Evolutionary conservation across 2,888 invertebrate species (phyloP).

Genomic region (Frankliniella intonsa): DNA sequence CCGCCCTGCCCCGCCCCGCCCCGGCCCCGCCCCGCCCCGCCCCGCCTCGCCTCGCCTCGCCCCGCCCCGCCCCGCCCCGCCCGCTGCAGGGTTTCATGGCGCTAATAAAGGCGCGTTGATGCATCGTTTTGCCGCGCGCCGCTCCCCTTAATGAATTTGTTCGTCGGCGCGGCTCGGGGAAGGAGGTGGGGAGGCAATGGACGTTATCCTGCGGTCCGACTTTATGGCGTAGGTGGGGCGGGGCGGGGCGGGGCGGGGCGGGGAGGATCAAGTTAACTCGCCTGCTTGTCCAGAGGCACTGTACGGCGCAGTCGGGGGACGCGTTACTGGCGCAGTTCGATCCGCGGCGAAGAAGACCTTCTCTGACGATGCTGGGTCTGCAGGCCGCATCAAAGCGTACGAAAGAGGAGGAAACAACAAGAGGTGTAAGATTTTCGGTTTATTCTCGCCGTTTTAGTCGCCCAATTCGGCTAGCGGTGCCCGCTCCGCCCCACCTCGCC

Average conservation of each 20-base stretch:
- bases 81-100: not conserved
- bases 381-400: too few species aligned
- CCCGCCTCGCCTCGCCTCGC: not conserved
- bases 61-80: not conserved
- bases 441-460: too few species aligned
- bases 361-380: too few species aligned
- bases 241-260: not conserved
- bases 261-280: not conserved
- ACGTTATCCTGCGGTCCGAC: not conserved
- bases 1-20: not conserved
- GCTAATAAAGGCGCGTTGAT: not conserved
- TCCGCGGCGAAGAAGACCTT: too few species aligned
- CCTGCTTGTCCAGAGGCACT: not conserved
- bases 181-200: too few species aligned
- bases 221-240: not conserved
- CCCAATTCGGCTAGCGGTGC: not conserved
- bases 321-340: too few species aligned
- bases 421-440: too few species aligned
- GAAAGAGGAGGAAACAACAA: too few species aligned
- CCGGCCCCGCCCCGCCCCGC: not conserved
- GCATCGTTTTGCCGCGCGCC: not conserved
- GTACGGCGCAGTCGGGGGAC: not conserved
- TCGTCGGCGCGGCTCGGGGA: not conserved
- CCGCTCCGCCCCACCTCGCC: not conserved
- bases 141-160: not conserved